Base-by-base conservation (phyloP, 2,113 vertebrate genomes). In the Haemorhous mexicanus region DNA sequence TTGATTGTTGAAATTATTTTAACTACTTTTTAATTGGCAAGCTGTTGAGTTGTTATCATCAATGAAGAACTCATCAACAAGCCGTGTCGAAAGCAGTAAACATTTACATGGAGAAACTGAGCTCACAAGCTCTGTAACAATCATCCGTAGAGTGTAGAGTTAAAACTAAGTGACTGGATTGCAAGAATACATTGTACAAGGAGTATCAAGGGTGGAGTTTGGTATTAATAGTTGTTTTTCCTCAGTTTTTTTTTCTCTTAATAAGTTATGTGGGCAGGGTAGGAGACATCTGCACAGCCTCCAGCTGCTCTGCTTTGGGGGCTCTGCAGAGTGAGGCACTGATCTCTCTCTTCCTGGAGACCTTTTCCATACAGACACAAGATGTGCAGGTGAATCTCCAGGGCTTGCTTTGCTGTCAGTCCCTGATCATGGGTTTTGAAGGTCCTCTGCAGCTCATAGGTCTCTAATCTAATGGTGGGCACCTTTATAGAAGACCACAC, bases 1-100 rank as follows among this genome's bases (percentile, higher is more conserved):
- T 61, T 96, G 90, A 94, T 96, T 96, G 82, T 77, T 82, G 62
- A 93, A 97, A 95, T 97, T 84, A 88, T 92, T 95, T 76, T 93
- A 95, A 94, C 81, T 93, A 24, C 87, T 58, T 95, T 84, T 95
- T 96, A 95, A 95, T 93, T 94, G 89, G 74, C 46, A 87, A 72
- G 66, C 58, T 94, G 67, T 94, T 95, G 84, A 87, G 89, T 76
- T 89, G 76, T 87, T 94, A 93, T 46, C 77, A 52, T 91, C 73
- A 87, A 19, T 64, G 81, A 95, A 69, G 80, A 92, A 20, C 11
- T 2, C 62, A 73, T 94, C 87, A 91, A 70, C 84, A 95, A 89
- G 73, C 69, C 37, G 26, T 32, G 72, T 82, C 11, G 20, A 56
- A 94, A 93, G 61, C 0, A 0, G 73, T 69, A 93, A 93, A 91